Evolutionary conservation across 2,888 invertebrate genomes (phyloP).

Genomic region (Eristalis pertinax): DNA sequence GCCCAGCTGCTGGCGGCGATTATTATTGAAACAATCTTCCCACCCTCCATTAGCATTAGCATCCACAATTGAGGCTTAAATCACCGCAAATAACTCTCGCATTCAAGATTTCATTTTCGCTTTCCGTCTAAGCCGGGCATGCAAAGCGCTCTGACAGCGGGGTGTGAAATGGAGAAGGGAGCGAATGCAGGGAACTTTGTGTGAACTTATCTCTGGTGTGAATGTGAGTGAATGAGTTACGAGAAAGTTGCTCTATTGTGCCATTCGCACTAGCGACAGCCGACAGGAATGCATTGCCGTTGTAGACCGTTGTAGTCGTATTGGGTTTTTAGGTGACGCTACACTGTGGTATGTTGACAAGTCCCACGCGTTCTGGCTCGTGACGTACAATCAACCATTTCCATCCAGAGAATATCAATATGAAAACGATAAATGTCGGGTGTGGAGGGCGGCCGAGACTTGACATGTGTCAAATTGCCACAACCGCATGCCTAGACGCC

Average conservation of each 20-base stretch:
- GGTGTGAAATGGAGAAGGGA: not conserved
- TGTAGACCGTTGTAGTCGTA: not conserved
- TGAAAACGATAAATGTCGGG: constrained; percentile 41
- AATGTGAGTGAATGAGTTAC: not conserved
- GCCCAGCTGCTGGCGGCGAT: constrained; percentile 38
- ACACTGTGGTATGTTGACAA: constrained; percentile 42
- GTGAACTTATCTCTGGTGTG: constrained; percentile 6
- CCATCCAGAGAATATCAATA: constrained; percentile 47
- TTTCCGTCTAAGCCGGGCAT: constrained; percentile 17
- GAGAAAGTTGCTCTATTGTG: constrained; percentile 46
- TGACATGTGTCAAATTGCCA: constrained; percentile 62
- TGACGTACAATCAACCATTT: constrained; percentile 36
- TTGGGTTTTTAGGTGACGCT: constrained; percentile 51
- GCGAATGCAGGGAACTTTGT: not conserved
- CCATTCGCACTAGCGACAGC: not conserved
- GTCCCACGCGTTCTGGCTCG: constrained; percentile 60
- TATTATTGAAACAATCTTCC: constrained; percentile 64
- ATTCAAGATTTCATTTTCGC: constrained; percentile 58
- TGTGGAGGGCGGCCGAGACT: constrained; percentile 17
- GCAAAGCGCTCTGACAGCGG: not conserved
- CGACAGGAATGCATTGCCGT: constrained; percentile 26
- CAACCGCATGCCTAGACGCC: constrained; percentile 59
- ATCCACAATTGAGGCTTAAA: constrained; percentile 59
- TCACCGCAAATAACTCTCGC: constrained; percentile 32
- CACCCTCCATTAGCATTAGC: constrained; percentile 67